Evolutionary conservation across 2,113 vertebrate genomes (phyloP).

Genomic region (Epinephelus lanceolatus): DNA sequence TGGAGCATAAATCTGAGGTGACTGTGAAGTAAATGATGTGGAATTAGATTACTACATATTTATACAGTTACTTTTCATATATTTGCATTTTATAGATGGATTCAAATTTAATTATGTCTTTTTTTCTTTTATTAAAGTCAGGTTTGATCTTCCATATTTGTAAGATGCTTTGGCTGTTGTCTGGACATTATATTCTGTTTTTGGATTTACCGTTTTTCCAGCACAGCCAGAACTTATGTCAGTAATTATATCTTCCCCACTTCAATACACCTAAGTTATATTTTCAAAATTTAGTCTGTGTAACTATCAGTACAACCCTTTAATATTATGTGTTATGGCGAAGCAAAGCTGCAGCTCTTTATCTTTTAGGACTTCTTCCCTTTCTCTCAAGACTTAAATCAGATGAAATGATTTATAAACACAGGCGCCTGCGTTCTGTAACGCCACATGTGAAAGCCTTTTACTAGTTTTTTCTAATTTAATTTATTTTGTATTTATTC

Average conservation of each 20-base stretch:
- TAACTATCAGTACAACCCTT: neutral
- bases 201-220: neutral
- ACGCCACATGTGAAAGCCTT: conserved; percentile 31
- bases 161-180: neutral
- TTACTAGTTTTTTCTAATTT: conserved; percentile 54
- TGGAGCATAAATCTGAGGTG: neutral
- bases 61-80: neutral
- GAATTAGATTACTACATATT: neutral
- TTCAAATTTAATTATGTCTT: neutral
- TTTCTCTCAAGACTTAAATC: neutral
- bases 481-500: conserved; percentile 82
- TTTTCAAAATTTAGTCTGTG: neutral
- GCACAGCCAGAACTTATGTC: neutral
- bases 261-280: neutral
- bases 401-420: conserved; percentile 9
- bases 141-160: conserved; percentile 12
- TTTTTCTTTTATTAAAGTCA: neutral
- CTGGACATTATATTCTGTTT: neutral
- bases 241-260: neutral
- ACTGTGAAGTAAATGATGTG: neutral
- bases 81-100: neutral
- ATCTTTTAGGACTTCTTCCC: neutral
- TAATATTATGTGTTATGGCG: neutral
- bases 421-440: conserved; percentile 6
- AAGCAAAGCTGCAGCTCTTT: neutral